Base-by-base conservation (phyloP, 2,888 invertebrate genomes). In the Andrena marginata region DNA sequence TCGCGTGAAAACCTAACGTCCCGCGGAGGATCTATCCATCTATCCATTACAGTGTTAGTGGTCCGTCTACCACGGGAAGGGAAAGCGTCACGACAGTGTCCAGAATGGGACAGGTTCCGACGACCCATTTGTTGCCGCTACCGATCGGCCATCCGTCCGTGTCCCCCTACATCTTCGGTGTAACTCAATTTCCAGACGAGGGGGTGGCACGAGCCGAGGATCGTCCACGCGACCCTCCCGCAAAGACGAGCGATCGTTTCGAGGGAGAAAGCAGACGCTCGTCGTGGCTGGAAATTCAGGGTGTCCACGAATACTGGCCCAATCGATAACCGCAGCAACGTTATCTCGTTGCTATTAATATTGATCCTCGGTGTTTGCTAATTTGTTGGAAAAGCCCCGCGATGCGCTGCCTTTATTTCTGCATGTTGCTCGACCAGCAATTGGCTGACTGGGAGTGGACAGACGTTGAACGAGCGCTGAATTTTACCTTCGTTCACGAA, bases 301-400 rank as follows among this genome's bases (percentile, higher is more conserved):
- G 42, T 42, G 16, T 26, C 56, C 56, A 23, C 33, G 60, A 8
- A 31, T 6, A 8, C 60, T 49, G 20, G 51, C 20, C 60, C 42
- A 63, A 75, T 79, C 74, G 79, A 79, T 79, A 82, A 74, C 71
- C 74, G 16, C 62, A 67, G 16, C 42, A n/a, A 65, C 51, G 64
- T 60, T 73, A 78, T 59, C 60, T 64, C n/a, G 42, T 29, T 23
- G 64, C 60, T 71, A 67, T 65, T 65, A 78, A 78, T 73, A 65
- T 81, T 74, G 69, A 65, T 65, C 69, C 65, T 69, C 49, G 6
- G 23, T 60, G 78, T 65, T 73, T 69, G 64, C 68, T 68, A 78
- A 77, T 77, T 68, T 63, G 68, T 16, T 10, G 67, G 62, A n/a
- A 68, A 68, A 63, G 4, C 56, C 20, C 5, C 35, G 48, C 54